These are phyloP conservation scores for Anthophora plumipes DNA, from an alignment of 2,888 invertebrate genomes.

Conservation along the genomic window DNA sequence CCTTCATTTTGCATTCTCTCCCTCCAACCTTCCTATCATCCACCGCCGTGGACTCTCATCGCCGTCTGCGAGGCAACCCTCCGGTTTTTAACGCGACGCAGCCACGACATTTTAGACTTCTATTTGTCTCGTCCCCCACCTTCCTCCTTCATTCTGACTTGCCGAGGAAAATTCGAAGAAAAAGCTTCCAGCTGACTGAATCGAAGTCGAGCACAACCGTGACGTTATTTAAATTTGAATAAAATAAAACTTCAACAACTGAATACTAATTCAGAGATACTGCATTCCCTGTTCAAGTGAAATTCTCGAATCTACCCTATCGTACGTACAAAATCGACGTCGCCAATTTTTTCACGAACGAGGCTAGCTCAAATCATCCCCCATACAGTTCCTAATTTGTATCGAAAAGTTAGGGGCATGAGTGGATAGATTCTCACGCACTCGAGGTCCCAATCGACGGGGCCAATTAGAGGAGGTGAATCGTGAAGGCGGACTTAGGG, in stretches of 20 bases:
- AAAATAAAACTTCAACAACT: too few species aligned
- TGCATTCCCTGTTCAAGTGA: too few species aligned
- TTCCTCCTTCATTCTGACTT: too few species aligned
- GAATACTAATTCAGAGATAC: too few species aligned
- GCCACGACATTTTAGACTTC: conserved; percentile 17
- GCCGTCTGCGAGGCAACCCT: conserved; percentile 46
- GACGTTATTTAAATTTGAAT: too few species aligned
- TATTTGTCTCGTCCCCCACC: conserved; percentile 20
- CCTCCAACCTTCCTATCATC: conserved; percentile 27
- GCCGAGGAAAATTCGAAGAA: too few species aligned
- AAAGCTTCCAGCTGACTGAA: too few species aligned
- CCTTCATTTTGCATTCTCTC: conserved; percentile 59
- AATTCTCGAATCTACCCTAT: not conserved
- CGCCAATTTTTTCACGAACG: conserved; percentile 1
- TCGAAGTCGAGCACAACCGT: too few species aligned
- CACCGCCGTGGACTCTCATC: conserved; percentile 38
- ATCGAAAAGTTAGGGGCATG: not conserved
- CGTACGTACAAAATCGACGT: not conserved
- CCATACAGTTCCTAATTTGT: not conserved
- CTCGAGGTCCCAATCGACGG: conserved; percentile 22
- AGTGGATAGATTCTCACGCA: conserved; percentile 55
- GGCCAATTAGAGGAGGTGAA: conserved; percentile 51
- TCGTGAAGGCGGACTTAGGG: conserved; percentile 27
- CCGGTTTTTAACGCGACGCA: conserved; percentile 23
- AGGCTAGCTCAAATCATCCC: not conserved